A percentile compares a stretch with the other conserved stretches of the same genome.
These are phyloP conservation scores for Isurus oxyrinchus DNA, from an alignment of 2,113 vertebrate species.

Conservation along the genomic window DNA sequence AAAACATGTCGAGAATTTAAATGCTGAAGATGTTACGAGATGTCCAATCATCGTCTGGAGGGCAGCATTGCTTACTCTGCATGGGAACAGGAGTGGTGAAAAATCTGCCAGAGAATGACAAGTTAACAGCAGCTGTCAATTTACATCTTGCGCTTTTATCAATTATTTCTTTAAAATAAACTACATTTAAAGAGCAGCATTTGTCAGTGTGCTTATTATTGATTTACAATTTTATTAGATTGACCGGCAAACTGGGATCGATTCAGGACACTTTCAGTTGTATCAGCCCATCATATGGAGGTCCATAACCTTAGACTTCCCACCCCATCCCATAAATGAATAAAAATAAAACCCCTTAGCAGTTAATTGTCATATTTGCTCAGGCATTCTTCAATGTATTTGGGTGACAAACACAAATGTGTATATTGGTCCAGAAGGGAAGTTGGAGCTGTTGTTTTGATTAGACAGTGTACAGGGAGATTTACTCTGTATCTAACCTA, in stretches of 20 bases:
- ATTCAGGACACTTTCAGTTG: background rate
- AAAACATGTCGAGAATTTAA: background rate
- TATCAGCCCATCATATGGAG: background rate
- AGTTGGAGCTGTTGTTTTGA: background rate
- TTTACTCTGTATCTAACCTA: background rate
- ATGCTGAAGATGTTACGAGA: background rate
- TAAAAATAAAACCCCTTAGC: no score
- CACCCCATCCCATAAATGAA: no score
- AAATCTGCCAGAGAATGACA: background rate
- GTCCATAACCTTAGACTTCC: background rate
- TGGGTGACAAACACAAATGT: background rate
- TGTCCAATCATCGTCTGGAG: background rate
- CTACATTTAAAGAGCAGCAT: background rate
- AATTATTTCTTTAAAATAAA: background rate
- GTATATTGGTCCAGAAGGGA: background rate
- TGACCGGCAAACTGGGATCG: background rate
- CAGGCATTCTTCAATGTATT: background rate
- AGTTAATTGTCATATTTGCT: background rate
- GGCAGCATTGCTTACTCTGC: background rate
- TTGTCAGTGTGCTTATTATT: background rate
- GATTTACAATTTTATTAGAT: background rate
- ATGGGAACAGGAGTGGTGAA: background rate
- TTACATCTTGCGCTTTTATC: background rate
- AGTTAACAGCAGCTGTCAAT: background rate
- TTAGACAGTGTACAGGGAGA: background rate